Evolutionary conservation across 1,140 invertebrate species (phyloP), one percentile per base, ranked within the genome.

Genomic region (Solenopsis fugax): DNA sequence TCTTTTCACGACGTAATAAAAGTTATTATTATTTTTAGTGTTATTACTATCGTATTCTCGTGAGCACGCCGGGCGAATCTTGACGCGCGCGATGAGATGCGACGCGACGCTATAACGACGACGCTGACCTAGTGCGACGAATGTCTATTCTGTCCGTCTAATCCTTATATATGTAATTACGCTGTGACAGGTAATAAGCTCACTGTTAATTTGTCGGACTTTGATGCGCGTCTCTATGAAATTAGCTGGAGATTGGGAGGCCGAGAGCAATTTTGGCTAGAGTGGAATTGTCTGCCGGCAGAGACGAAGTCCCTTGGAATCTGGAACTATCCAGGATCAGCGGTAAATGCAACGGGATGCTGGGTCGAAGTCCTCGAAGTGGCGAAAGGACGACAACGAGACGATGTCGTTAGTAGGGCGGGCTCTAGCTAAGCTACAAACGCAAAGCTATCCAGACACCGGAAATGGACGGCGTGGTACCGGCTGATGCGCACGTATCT

Each of bases 171-270:
- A 45, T 37, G 60, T 85, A 87, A 90, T 86, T 80, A 73, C 45
- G 62, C 75, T 78, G 45, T 41, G 73, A 29, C 48, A 50, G 72
- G 60, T 87, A 90, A 90, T 90, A 87, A 89, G 76, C 88, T 60
- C 24, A 54, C 58, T 54, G 78, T 89, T 90, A 90, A 89, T 90
- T 89, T 69, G 85, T 64, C 78, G 56, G 89, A 78, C 89, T 89
- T 90, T 89, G 88, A 90, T 87, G 88, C 89, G 78, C 89, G 45
- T 78, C 78, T 84, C 77, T 89, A 90, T 87, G 88, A 90, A 90
- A 90, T 90, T 90, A 91, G 89, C 56, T 62, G 69, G 50, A 62
- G 77, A 62, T 65, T 80, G 60, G 58, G 85, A 62, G 60, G 76
- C 64, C 52, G 60, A 86, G 82, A 72, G 89, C 88, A 91, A 86